phyloP scores from a whole-genome alignment of 2,888 invertebrate genomes.

The Eupithecia pulchellata region DNA sequence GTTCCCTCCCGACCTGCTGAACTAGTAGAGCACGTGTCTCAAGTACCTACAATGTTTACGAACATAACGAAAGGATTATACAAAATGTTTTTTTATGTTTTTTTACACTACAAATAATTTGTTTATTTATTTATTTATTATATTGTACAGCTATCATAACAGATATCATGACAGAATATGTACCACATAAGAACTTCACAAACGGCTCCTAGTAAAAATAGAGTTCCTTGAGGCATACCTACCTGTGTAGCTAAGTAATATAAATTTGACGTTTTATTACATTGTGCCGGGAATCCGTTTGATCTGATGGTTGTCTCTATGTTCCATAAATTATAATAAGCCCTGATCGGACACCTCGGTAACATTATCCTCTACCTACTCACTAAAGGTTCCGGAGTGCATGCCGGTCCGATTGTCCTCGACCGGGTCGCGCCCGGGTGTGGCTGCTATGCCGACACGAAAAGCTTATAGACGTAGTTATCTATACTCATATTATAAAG shows the following conservation, averaged over 20 bases:
- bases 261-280: too few species aligned
- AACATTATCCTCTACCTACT: neutral
- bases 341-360: neutral
- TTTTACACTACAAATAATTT: too few species aligned
- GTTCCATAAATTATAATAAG: neutral
- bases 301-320: neutral
- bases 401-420: neutral
- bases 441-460: conserved; percentile 56
- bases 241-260: too few species aligned
- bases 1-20: too few species aligned
- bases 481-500: too few species aligned
- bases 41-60: neutral
- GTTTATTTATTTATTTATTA: too few species aligned
- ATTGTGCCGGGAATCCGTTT: neutral
- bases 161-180: too few species aligned
- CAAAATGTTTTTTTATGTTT: neutral
- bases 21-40: too few species aligned
- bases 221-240: neutral
- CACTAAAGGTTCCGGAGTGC: neutral
- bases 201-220: too few species aligned
- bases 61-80: neutral
- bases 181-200: too few species aligned
- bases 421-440: conserved; percentile 57
- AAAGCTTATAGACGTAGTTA: too few species aligned
- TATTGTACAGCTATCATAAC: too few species aligned